These are phyloP conservation scores for Theropithecus gelada DNA, from an alignment of 2,113 vertebrate species.

Conservation along the genomic window DNA sequence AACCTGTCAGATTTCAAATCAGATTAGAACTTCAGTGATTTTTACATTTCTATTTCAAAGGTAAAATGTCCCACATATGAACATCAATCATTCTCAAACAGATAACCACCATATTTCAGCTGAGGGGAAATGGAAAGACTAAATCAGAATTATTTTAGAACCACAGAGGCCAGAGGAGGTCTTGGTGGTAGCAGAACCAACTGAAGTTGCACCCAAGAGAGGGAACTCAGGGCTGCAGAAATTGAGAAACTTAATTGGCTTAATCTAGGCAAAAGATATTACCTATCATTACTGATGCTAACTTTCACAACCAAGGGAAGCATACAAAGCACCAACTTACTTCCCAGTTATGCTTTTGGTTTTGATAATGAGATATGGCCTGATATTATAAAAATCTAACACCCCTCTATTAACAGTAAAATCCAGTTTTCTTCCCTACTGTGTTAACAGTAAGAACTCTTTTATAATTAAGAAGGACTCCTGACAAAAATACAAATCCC, in stretches of 20 bases:
- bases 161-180: neutral
- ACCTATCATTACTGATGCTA: neutral
- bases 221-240: neutral
- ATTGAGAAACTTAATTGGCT: neutral
- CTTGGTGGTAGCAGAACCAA: neutral
- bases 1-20: conserved; percentile 51
- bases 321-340: neutral
- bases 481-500: conserved; percentile 16
- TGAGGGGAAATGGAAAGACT: neutral
- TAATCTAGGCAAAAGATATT: neutral
- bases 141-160: neutral
- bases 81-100: neutral
- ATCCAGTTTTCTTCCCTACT: neutral
- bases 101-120: neutral
- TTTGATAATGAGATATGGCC: neutral
- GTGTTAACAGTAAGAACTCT: neutral
- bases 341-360: neutral
- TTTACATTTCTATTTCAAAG: neutral
- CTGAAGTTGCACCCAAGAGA: neutral
- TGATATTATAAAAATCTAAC: neutral
- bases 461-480: conserved; percentile 25
- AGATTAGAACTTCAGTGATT: neutral
- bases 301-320: neutral
- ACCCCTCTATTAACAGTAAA: neutral
- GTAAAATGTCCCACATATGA: neutral